Base-by-base conservation (phyloP, 1,140 invertebrate genomes). In the Meloidogyne floridensis region DNA sequence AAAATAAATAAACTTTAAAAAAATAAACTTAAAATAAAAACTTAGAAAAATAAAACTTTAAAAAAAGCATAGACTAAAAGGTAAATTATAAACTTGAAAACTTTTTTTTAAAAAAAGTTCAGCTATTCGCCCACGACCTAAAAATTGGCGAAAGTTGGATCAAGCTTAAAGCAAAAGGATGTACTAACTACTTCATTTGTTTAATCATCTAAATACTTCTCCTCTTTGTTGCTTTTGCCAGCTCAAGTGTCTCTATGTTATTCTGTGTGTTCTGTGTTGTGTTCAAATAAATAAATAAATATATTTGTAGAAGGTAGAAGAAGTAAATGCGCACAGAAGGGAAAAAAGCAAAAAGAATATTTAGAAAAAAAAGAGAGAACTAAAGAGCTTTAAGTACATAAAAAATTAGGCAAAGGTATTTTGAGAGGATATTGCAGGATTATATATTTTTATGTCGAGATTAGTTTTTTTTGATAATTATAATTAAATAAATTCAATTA, bases 201-300 rank as follows among this genome's bases (percentile, higher is more conserved):
- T 65, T n/a, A 3, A 65, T 65, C 15, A 15, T 65, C 59, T 65
- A 65, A 65, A 65, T 65, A 65, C 59, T 65, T 59, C 8, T 59
- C 6, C 15, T 59, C 15, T 59, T 56, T 11, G 10, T 56, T 56
- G 10, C 54, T 56, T 56, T 18, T 65, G n/a, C 59, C 59, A 65
- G 15, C 59, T 65, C 59, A 65, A 65, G 59, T 65, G 59, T 65
- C 15, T 65, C 47, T 6, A 32, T 32, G 13, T 15, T 3, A 59
- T 59, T 65, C 15, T 65, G 59, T 65, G 59, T 65, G 59, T 65
- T 65, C 59, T 65, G 59, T 65, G 59, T 65, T 65, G n/a, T 65
- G 59, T 65, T 65, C 59, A 65, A 65, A 65, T 65, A 59, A 15
- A n/a, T 65, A 47, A 47, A 32, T 32, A 32, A 32, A 32, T 32